A percentile compares a stretch with the other conserved stretches of the same genome.
These are phyloP conservation scores for Achlya flavicornis DNA, from an alignment of 2,888 invertebrate genomes.

Conservation along the genomic window DNA sequence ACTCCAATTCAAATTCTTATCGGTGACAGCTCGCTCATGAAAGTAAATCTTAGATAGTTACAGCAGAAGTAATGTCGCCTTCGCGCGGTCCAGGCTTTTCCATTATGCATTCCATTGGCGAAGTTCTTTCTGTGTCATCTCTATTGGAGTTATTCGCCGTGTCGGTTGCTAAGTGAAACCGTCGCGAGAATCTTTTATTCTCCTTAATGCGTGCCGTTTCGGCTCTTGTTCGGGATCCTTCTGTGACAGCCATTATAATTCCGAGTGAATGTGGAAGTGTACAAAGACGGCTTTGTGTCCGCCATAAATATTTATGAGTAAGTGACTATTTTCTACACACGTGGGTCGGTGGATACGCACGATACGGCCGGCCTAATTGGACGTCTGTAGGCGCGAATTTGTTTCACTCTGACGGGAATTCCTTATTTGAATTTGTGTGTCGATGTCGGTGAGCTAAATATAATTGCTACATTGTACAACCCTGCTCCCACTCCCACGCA, in stretches of 20 bases:
- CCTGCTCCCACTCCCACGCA: conserved; percentile 30
- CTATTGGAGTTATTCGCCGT: conserved; percentile 66
- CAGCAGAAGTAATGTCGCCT: conserved; percentile 34
- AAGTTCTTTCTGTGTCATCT: conserved; percentile 69
- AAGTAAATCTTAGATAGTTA: conserved; percentile 49
- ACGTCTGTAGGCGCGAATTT: conserved; percentile 74
- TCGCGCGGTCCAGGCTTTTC: conserved; percentile 39
- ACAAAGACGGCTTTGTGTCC: conserved; percentile 78
- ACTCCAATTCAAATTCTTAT: conserved; percentile 33
- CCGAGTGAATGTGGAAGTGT: conserved; percentile 77
- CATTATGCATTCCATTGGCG: conserved; percentile 57
- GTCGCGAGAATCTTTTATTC: conserved; percentile 74
- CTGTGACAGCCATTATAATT: conserved; percentile 82
- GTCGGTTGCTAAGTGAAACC: conserved; percentile 77
- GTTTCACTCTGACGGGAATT: conserved; percentile 63
- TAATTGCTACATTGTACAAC: conserved; percentile 38
- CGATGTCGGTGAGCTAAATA: conserved; percentile 41
- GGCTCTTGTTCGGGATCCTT: conserved; percentile 78
- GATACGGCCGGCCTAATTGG: conserved; percentile 76
- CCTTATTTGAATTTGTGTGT: conserved; percentile 48
- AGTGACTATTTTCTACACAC: conserved; percentile 78
- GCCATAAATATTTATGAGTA: conserved; percentile 81
- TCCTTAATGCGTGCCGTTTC: conserved; percentile 76
- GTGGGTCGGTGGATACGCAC: conserved; percentile 80
- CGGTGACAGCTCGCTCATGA: conserved; percentile 37